These are phyloP conservation scores for Leptinotarsa defecta DNA, from an alignment of 1,140 invertebrate genomes.

Conservation along the genomic window DNA sequence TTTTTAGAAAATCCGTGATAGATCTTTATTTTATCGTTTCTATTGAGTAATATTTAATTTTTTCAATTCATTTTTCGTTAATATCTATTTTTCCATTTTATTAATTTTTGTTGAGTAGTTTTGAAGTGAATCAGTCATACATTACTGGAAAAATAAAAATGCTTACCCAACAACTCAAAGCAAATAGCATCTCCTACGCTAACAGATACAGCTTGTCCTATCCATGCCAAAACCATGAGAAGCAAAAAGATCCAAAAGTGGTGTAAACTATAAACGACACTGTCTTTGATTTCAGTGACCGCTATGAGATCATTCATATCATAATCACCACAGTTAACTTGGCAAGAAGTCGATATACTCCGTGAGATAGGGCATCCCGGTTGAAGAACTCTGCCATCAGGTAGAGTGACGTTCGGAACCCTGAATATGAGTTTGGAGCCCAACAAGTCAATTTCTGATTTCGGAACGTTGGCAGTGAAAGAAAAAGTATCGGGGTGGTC, in stretches of 20 bases:
- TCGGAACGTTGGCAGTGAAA: slow-evolving; percentile 9
- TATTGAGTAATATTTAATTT: no score
- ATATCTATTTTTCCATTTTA: no score
- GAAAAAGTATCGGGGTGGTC: not conserved
- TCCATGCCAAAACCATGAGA: slow-evolving; percentile 74
- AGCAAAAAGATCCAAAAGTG: slow-evolving; percentile 75
- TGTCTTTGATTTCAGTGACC: slow-evolving; percentile 38
- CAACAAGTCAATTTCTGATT: not conserved
- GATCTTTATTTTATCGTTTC: no score
- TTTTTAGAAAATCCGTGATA: no score
- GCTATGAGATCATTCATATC: slow-evolving; percentile 46
- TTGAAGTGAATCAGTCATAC: no score
- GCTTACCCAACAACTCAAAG: slow-evolving; percentile 75
- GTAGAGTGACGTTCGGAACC: slow-evolving; percentile 56
- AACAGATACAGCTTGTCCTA: slow-evolving; percentile 81
- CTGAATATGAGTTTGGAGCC: slow-evolving; percentile 27
- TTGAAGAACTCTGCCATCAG: slow-evolving; percentile 46
- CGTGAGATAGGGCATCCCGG: slow-evolving; percentile 56
- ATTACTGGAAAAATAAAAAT: not conserved
- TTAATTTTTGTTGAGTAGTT: no score
- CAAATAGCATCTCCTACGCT: slow-evolving; percentile 83
- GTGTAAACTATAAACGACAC: slow-evolving; percentile 56
- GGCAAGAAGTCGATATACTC: slow-evolving; percentile 51
- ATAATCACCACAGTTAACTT: slow-evolving; percentile 59
- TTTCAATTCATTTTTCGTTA: no score